A percentile compares a stretch with the other conserved stretches of the same genome.
These are phyloP conservation scores for Sylvilagus bachmani DNA, from an alignment of 2,113 vertebrate species.

Conservation along the genomic window DNA sequence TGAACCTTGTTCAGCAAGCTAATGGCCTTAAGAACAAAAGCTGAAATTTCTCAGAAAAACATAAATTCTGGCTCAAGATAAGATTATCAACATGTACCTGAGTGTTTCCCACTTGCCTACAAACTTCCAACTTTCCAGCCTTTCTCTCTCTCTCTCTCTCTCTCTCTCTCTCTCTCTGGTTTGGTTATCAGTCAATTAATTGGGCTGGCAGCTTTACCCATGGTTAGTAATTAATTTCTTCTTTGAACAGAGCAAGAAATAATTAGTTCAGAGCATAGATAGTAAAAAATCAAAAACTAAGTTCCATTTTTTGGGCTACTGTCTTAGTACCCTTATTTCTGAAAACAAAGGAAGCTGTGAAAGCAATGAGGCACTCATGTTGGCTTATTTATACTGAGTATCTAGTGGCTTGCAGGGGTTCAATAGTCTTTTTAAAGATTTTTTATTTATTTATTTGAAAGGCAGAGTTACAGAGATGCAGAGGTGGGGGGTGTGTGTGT, in stretches of 20 bases:
- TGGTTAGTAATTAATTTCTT: slow-evolving; percentile 35
- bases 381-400: neutral
- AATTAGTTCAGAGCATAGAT: neutral
- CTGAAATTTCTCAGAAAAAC: neutral
- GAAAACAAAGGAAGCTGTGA: neutral
- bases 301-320: neutral
- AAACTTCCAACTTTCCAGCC: neutral
- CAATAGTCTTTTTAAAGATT: neutral
- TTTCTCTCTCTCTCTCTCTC: neutral
- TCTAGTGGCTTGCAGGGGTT: neutral
- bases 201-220: neutral
- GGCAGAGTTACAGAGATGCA: no score
- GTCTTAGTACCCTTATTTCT: neutral
- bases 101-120: slow-evolving; percentile 6
- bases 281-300: slow-evolving; percentile 6
- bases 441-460: no score
- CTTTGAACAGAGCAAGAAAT: slow-evolving; percentile 48
- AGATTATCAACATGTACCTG: neutral
- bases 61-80: neutral
- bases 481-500: no score
- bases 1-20: neutral
- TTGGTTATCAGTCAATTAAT: slow-evolving; percentile 33
- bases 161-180: neutral
- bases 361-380: neutral
- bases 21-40: neutral